Conservation (phyloP, 2,797 vertebrate species). For the Dicrostonyx torquatus region DNA sequence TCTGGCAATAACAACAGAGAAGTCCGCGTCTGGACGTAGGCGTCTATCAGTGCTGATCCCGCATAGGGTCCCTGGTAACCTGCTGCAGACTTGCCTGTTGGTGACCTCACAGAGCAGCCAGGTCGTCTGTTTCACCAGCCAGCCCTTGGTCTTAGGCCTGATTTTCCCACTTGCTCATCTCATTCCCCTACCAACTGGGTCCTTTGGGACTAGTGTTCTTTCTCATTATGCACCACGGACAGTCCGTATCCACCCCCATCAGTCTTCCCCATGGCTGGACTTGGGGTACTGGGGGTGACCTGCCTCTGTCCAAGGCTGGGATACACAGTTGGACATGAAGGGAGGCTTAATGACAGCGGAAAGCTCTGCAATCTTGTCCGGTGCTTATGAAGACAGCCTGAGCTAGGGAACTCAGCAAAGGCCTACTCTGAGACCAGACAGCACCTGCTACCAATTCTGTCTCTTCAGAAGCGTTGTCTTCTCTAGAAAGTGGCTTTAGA, state of each 20-base stretch:
- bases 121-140: neutral
- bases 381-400: neutral
- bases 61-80: neutral
- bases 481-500: neutral
- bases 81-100: neutral
- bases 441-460: no score
- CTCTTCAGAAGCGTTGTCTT: neutral
- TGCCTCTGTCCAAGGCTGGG: neutral
- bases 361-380: neutral
- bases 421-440: no score
- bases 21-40: fast-evolving
- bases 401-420: neutral
- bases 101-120: neutral
- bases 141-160: neutral
- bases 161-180: neutral
- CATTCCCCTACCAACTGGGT: no score
- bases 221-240: neutral
- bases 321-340: neutral
- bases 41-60: neutral
- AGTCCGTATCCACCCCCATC: neutral
- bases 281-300: neutral
- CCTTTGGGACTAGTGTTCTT: neutral
- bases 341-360: neutral
- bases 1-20: neutral
- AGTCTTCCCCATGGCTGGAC: neutral